Evolutionary conservation across 37 sponge, comb jelly and placozoan genomes (phyloP).

Genomic region (Eunapius fragilis): DNA sequence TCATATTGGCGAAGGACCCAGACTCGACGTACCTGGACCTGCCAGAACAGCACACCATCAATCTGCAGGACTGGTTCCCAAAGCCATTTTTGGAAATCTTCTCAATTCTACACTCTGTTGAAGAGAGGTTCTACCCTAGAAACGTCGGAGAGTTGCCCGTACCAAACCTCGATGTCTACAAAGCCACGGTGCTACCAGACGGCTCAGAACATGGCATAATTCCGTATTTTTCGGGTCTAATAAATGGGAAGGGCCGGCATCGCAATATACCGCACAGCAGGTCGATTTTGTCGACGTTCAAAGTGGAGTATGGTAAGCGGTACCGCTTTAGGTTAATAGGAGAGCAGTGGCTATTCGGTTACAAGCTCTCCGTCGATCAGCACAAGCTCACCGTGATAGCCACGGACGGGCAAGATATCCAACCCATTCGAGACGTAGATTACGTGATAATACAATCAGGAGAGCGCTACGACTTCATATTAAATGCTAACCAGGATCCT

Average conservation of each 20-base stretch:
- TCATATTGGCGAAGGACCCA: constrained; percentile 44
- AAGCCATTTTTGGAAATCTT: constrained; percentile 24
- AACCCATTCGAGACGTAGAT: constrained; percentile 59
- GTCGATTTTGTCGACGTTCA: constrained; percentile 52
- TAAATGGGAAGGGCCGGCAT: constrained; percentile 75
- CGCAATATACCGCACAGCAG: constrained; percentile 13
- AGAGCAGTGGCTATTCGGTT: too few species aligned
- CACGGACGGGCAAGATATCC: constrained; percentile 68
- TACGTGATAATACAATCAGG: constrained; percentile 76
- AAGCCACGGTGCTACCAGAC: constrained; percentile 32
- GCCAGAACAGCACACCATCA: constrained; percentile 58
- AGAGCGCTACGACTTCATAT: constrained; percentile 82
- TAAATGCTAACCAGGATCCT: constrained; percentile 37
- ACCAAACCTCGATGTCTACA: constrained; percentile 6
- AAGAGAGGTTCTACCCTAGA: constrained; percentile 24
- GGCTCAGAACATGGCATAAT: constrained; percentile 34
- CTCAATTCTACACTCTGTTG: constrained; percentile 17
- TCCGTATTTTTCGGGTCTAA: constrained; percentile 67
- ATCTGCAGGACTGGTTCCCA: constrained; percentile 59
- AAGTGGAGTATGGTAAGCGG: constrained; percentile 48
- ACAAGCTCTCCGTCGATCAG: too few species aligned
- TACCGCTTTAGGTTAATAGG: too few species aligned
- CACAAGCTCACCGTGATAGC: too few species aligned
- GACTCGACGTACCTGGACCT: constrained; percentile 20
- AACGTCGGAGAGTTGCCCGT: constrained; percentile 31